Evolutionary conservation across 2,888 invertebrate species (phyloP).

Genomic region (Orchesella flavescens): DNA sequence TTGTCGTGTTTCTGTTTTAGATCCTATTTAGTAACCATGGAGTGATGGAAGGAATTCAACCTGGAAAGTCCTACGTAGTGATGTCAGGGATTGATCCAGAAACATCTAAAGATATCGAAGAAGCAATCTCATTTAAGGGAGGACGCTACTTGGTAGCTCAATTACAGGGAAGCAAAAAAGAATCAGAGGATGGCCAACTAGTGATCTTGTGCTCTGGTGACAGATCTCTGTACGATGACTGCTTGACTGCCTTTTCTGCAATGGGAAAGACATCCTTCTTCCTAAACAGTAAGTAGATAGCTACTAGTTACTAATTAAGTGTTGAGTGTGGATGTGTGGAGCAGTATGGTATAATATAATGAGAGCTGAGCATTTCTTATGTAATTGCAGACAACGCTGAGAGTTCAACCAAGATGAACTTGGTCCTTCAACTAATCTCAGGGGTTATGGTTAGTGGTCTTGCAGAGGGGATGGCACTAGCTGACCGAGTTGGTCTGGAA

Average conservation of each 20-base stretch:
- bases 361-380: constrained; percentile 1
- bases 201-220: constrained; percentile 94
- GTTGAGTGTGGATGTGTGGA: background rate
- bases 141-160: constrained; percentile 94
- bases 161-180: constrained; percentile 91
- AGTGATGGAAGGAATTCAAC: constrained; percentile 85
- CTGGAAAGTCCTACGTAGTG: constrained; percentile 92
- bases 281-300: constrained; percentile 75
- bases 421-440: constrained; percentile 90
- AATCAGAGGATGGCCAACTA: constrained; percentile 92
- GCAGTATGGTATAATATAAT: no score
- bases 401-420: constrained; percentile 94
- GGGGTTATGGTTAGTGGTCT: constrained; percentile 93
- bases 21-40: constrained; percentile 97
- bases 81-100: constrained; percentile 97
- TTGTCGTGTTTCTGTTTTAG: constrained; percentile 76
- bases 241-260: constrained; percentile 88
- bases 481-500: constrained; percentile 91
- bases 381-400: constrained; percentile 85
- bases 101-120: constrained; percentile 92
- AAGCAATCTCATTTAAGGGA: constrained; percentile 90
- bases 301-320: background rate
- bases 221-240: constrained; percentile 90
- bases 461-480: constrained; percentile 94
- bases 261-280: constrained; percentile 95